Base-by-base conservation (phyloP, 2,113 vertebrate genomes). In the Ictidomys tridecemlineatus region DNA sequence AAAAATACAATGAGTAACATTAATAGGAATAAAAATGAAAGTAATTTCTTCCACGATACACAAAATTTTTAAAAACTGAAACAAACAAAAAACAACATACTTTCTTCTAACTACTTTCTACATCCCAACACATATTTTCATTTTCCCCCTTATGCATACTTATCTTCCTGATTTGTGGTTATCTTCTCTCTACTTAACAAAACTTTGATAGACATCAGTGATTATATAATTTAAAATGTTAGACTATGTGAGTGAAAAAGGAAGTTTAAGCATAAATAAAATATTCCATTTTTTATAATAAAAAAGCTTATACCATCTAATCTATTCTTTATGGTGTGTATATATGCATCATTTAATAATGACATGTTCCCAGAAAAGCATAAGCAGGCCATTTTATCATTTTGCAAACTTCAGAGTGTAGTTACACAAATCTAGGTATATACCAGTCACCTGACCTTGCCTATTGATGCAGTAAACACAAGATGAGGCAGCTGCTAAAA, bases 21-120 rank as follows among this genome's bases (percentile, higher is more conserved):
- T 93, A 83, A 87, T 26, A 88, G 53, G 28, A 83, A 95, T 91
- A 8, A 74, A 93, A 93, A 61, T 92, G 10, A 87, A 91, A 95
- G 67, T 42, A 83, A 88, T 56, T 92, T 89, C 45, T 92, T 94
- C 34, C 12, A 67, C 32, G 26, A 88, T 61, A 18, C 8, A 56
- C 28, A 94, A 48, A 63, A 80, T 61, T 48, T 69, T 63, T 1
- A 0, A n/a, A 0, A 30, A 91, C 10, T 58, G 22, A 53, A 53
- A 53, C 12, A 79, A 56, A 80, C 18, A 80, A 89, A 58, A 88
- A 18, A 8, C 7, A 34, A 87, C 58, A 89, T 63, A 91, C 30
- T 93, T 93, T 13, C 37, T 92, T 80, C 67, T 77, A 84, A 45
- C 26, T 65, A 34, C 30, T 91, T 89, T 80, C 30, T 76, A 53